Evolutionary conservation across 2,113 vertebrate species (phyloP).

Genomic region (Lophotis ruficrista): DNA sequence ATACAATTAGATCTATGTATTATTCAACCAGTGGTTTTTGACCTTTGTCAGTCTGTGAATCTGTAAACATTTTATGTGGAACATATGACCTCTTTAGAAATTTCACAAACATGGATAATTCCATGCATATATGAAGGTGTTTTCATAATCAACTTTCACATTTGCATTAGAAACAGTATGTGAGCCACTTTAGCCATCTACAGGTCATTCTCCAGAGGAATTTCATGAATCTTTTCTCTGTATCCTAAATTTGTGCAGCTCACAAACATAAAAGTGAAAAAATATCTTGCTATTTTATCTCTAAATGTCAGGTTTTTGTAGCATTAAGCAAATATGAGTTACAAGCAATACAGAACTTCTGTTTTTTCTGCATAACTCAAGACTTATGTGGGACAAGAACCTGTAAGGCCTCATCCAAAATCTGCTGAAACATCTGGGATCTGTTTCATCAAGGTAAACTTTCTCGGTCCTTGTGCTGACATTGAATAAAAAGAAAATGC

Average conservation of each 20-base stretch:
- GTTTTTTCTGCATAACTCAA: neutral
- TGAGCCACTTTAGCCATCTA: neutral
- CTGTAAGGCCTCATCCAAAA: neutral
- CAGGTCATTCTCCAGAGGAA: neutral
- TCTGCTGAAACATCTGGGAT: neutral
- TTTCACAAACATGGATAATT: neutral
- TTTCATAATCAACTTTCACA: neutral
- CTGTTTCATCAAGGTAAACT: neutral
- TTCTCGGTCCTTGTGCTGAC: neutral
- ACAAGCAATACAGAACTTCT: neutral
- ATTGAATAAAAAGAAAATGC: neutral
- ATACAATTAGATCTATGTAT: slow-evolving; percentile 18
- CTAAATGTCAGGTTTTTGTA: neutral
- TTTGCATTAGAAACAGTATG: neutral
- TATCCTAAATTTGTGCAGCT: neutral
- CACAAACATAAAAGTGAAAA: neutral
- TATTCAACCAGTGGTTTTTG: neutral
- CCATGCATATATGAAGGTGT: neutral
- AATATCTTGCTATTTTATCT: neutral
- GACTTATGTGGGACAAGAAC: neutral
- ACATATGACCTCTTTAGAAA: neutral
- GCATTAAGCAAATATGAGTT: neutral
- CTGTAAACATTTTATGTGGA: neutral
- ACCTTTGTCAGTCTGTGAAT: neutral
- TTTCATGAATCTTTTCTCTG: neutral